A percentile compares a stretch with the other conserved stretches of the same genome.
phyloP scores from a whole-genome alignment of 2,888 invertebrate species.

The Periphyllus acericola region DNA sequence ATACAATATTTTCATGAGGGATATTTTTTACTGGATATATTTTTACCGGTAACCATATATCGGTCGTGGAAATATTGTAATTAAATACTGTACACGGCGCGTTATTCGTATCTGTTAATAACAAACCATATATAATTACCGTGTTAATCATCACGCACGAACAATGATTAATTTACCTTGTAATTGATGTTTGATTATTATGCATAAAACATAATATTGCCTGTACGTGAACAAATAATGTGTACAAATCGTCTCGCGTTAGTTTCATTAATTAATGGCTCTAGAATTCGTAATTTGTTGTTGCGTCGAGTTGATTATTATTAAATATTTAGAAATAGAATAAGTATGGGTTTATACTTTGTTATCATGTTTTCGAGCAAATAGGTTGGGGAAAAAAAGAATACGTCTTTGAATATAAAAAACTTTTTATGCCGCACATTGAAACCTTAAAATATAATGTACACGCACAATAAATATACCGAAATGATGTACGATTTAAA shows the following conservation, averaged over 20 bases:
- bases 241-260: neutral
- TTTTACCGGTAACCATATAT: no score
- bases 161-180: conserved; percentile 1
- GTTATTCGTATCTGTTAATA: neutral
- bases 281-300: neutral
- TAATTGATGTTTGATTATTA: conserved; percentile 25
- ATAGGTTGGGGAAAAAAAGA: neutral
- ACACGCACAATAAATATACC: no score
- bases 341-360: no score
- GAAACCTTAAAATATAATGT: no score
- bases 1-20: no score
- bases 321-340: neutral
- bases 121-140: neutral
- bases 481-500: no score
- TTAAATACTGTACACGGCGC: neutral
- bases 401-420: neutral
- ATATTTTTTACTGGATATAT: no score
- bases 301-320: neutral
- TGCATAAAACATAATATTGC: neutral
- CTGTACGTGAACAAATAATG: neutral
- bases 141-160: neutral
- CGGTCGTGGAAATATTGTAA: neutral
- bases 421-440: neutral
- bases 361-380: neutral
- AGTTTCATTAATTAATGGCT: conserved; percentile 8